Evolutionary conservation across 2,797 vertebrate species (phyloP).

Genomic region (Eulemur albifrons): DNA sequence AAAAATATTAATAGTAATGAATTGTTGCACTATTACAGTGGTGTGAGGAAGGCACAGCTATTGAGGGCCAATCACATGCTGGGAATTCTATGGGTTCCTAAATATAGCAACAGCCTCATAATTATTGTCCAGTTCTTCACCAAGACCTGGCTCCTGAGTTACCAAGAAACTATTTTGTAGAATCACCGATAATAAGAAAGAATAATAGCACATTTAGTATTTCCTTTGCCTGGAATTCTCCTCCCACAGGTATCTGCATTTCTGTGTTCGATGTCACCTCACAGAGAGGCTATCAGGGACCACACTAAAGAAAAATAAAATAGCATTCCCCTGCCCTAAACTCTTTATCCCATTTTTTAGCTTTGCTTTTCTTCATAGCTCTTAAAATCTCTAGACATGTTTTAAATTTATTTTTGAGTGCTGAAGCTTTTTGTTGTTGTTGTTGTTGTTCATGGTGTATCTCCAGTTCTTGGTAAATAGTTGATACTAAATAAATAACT

Average conservation of each 20-base stretch:
- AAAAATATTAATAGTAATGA: neutral
- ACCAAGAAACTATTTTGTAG: neutral
- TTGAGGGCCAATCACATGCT: neutral
- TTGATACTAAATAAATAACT: constrained; percentile 18
- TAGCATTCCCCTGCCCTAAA: neutral
- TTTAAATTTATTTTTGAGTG: neutral
- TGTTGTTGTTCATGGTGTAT: neutral
- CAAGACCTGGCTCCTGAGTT: neutral
- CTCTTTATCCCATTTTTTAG: neutral
- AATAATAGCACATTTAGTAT: neutral
- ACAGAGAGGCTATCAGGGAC: neutral
- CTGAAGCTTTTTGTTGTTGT: neutral
- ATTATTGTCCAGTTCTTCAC: neutral
- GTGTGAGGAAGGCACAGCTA: neutral
- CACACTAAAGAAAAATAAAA: neutral
- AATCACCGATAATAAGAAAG: neutral
- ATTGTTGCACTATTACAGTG: neutral
- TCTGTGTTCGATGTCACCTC: neutral
- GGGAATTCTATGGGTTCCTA: neutral
- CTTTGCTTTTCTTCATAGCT: neutral
- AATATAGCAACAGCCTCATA: neutral
- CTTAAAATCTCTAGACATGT: neutral
- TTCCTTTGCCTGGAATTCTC: neutral
- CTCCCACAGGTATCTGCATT: neutral
- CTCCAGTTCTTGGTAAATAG: neutral